phyloP scores from a whole-genome alignment of 64 coral and sea anemone species.

The Dendrophyllia cribrosa region DNA sequence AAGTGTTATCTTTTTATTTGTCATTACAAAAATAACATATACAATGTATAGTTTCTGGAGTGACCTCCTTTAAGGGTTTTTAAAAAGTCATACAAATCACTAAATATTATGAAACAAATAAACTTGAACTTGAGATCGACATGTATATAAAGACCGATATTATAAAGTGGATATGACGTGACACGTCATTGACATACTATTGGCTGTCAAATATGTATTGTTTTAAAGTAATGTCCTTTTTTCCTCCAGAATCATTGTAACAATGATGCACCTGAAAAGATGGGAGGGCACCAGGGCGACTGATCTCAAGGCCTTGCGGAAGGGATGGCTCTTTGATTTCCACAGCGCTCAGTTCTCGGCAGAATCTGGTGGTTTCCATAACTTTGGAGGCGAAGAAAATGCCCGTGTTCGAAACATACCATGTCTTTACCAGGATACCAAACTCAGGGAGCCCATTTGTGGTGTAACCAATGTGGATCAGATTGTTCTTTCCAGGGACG shows the following conservation, averaged over 20 bases:
- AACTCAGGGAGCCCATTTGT: slow-evolving; percentile 21
- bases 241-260: slow-evolving; percentile 20
- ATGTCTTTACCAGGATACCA: slow-evolving; percentile 21
- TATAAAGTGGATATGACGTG: no score
- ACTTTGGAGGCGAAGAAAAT: slow-evolving; percentile 1
- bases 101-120: no score
- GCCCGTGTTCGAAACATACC: not conserved
- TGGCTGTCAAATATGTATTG: slow-evolving; percentile 33
- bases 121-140: no score
- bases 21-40: no score
- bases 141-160: no score
- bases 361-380: slow-evolving; percentile 1
- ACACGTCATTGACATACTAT: no score
- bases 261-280: slow-evolving; percentile 15
- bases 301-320: slow-evolving; percentile 17
- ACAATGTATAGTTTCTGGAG: no score
- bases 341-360: not conserved
- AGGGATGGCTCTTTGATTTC: slow-evolving; percentile 36
- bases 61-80: no score
- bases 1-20: no score
- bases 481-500: slow-evolving; percentile 20
- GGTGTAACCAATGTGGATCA: not conserved
- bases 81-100: no score
- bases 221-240: slow-evolving; percentile 8
- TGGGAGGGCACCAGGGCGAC: not conserved